Evolutionary conservation across 1,140 invertebrate genomes (phyloP).

Genomic region (Orussus abietinus): DNA sequence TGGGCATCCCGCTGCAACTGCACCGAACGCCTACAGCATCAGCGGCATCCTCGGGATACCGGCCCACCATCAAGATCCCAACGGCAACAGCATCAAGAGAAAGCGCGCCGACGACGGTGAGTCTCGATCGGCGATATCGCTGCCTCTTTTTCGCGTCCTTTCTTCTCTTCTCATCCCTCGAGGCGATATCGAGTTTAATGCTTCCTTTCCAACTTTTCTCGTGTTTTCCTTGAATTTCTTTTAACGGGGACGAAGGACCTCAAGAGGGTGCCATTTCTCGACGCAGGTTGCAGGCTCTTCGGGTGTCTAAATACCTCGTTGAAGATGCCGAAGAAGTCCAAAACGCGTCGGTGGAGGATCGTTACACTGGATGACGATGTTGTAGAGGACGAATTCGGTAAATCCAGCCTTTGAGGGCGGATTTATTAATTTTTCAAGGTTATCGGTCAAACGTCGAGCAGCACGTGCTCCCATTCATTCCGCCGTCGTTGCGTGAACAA

Average conservation of each 20-base stretch:
- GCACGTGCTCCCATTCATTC: constrained; percentile 50
- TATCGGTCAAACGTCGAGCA: constrained; percentile 45
- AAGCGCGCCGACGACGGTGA: constrained; percentile 69
- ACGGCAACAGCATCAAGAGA: constrained; percentile 67
- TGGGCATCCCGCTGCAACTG: constrained; percentile 50
- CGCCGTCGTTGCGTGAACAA: constrained; percentile 50
- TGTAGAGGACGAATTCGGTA: too few species aligned
- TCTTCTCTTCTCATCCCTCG: constrained; percentile 1
- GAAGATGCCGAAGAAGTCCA: too few species aligned
- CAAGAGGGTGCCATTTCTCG: too few species aligned
- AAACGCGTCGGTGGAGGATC: too few species aligned
- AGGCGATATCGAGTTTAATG: background rate
- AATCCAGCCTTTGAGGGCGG: too few species aligned
- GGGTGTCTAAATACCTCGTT: too few species aligned
- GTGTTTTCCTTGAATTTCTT: too few species aligned
- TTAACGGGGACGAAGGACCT: too few species aligned
- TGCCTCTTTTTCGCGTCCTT: background rate
- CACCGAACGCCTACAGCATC: constrained; percentile 77
- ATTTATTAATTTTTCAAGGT: too few species aligned
- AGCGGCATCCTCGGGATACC: constrained; percentile 90
- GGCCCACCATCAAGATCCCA: constrained; percentile 68
- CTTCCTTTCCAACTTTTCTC: too few species aligned
- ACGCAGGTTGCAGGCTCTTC: too few species aligned
- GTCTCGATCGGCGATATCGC: constrained; percentile 27
- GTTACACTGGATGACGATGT: too few species aligned